Evolutionary conservation across 2,113 vertebrate genomes (phyloP).

Genomic region (Tragulus kanchil): DNA sequence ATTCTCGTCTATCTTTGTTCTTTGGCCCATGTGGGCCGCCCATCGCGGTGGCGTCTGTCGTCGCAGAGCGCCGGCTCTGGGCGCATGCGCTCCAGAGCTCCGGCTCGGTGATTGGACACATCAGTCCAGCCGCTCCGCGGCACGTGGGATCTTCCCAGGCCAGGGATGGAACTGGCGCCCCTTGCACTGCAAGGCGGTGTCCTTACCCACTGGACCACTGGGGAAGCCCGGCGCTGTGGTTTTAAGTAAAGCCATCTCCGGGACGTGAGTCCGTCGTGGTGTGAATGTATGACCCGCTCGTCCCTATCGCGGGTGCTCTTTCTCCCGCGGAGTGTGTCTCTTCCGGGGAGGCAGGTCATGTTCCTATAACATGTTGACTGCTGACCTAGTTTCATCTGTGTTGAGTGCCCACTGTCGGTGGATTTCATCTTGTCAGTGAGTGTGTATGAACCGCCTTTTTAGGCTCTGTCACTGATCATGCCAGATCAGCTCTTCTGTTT

Average conservation of each 20-base stretch:
- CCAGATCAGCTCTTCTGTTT: background rate
- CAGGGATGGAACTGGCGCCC: no score
- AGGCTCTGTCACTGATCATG: background rate
- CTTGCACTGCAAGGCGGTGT: no score
- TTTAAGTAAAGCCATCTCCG: constrained; percentile 20
- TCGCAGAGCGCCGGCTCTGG: no score
- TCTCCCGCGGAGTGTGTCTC: background rate
- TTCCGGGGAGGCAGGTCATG: background rate
- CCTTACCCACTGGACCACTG: no score
- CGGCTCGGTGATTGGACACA: no score
- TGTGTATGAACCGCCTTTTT: background rate
- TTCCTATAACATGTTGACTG: background rate
- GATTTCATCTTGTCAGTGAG: background rate
- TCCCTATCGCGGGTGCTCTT: background rate
- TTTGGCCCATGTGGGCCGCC: no score
- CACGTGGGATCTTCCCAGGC: no score
- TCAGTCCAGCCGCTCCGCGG: no score
- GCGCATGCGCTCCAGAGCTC: no score
- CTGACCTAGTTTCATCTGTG: background rate
- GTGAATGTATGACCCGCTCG: background rate
- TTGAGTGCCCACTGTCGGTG: background rate
- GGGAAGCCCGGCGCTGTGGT: background rate
- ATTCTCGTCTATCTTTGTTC: no score
- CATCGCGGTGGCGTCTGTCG: no score
- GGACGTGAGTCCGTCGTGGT: background rate